Evolutionary conservation across 2,113 vertebrate genomes (phyloP), one percentile per base, ranked within the genome.

Genomic region (Beaufortia kweichowensis): DNA sequence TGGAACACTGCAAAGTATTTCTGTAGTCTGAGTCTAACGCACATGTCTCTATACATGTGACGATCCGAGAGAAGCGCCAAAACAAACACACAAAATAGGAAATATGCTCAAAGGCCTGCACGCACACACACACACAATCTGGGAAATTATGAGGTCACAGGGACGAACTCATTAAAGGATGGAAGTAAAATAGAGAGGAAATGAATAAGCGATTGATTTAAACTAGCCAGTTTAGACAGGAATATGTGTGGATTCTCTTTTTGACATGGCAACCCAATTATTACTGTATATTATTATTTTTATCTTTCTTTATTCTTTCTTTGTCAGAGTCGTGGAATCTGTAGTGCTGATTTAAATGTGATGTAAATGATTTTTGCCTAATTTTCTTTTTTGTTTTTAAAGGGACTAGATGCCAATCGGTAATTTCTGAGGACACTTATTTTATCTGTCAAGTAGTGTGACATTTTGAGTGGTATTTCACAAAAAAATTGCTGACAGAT

Each of bases 21-120:
- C 76, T 0, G 24, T 71, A 43, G 62, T 31, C 59, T 75, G 72
- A 56, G 70, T 62, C 76, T 74, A 71, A 48, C 53, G 50, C 82
- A 86, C 84, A 83, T 77, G 86, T 28, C 46, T 65, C 31, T 50
- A n/a, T n/a, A 76, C 77, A 76, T 76, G 86, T 89, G 84, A 87
- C 75, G 76, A 17, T 0, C 53, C 23, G 1, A 61, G 7, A 6
- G 64, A 73, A 7, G 71, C 17, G 69, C 61, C 21, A 23, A 79
- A 62, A 60, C 59, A 81, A 72, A 70, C 57, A 62, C 67, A 65
- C 68, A 57, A 55, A 59, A 59, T 19, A 71, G 33, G 68, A 71
- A 71, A 59, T 33, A 56, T 41, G 31, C 48, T 53, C 19, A 53
- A 53, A 53, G 4, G 43, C 64, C 64, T 55, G n/a, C n/a, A n/a